Evolutionary conservation across 2,888 invertebrate species (phyloP).

Genomic region (Pedicia rivosa): DNA sequence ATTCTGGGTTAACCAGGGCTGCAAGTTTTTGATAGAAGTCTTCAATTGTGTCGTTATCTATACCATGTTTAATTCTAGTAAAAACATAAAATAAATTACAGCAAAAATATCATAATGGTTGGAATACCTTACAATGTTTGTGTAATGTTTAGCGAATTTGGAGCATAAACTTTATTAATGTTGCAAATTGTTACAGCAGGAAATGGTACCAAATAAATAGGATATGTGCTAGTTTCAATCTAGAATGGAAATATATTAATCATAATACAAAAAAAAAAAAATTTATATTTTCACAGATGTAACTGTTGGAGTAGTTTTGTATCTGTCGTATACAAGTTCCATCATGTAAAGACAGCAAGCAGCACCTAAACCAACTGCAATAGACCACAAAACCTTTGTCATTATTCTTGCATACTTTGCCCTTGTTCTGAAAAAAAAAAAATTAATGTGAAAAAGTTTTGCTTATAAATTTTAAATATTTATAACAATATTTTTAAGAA

Average conservation of each 20-base stretch:
- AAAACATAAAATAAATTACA: too few relatives aligned
- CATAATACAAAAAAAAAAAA: neutral
- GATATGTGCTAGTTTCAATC: constrained; percentile 42
- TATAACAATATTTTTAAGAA: too few relatives aligned
- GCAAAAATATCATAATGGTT: too few relatives aligned
- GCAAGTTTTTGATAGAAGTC: constrained; percentile 18
- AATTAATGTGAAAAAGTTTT: neutral
- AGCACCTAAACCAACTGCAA: too few relatives aligned
- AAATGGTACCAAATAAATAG: constrained; percentile 49
- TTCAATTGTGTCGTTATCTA: too few relatives aligned
- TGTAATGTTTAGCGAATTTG: too few relatives aligned
- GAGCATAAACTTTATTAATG: constrained; percentile 43
- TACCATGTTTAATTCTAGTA: too few relatives aligned
- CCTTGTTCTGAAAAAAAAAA: neutral
- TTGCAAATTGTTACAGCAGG: constrained; percentile 48
- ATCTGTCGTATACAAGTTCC: neutral
- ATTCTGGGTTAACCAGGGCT: constrained; percentile 20
- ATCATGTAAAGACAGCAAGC: neutral
- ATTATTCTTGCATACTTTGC: too few relatives aligned
- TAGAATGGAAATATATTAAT: neutral
- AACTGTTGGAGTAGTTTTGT: constrained; percentile 4
- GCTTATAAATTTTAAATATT: too few relatives aligned
- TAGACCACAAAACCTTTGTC: too few relatives aligned
- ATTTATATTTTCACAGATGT: neutral
- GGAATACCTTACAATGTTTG: too few relatives aligned